Evolutionary conservation across 2,888 invertebrate species (phyloP).

Genomic region (Hypercompe scribonia): DNA sequence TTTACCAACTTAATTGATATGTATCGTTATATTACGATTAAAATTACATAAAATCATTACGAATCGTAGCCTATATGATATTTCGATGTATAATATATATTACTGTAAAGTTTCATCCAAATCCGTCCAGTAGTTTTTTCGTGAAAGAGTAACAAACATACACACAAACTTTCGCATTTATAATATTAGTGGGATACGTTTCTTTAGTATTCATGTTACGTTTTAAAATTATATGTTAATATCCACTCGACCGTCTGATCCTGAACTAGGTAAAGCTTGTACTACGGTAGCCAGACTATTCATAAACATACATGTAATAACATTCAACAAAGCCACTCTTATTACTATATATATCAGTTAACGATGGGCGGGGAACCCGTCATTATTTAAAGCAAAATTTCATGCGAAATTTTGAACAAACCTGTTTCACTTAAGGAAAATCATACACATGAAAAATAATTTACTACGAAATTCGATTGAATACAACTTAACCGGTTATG

Average conservation of each 20-base stretch:
- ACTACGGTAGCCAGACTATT: no score
- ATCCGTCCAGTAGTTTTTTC: no score
- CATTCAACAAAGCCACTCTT: constrained; percentile 1
- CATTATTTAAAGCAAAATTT: constrained; percentile 13
- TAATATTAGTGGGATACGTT: no score
- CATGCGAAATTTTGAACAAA: not conserved
- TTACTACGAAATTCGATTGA: not conserved
- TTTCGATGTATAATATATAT: no score
- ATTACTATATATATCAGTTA: not conserved
- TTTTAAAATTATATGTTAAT: not conserved
- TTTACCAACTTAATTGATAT: no score
- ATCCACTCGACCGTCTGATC: not conserved
- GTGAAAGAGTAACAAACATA: no score
- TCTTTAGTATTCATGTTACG: not conserved
- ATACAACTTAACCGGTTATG: not conserved
- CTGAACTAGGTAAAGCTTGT: not conserved
- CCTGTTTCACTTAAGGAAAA: constrained; percentile 18
- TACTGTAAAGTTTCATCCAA: no score
- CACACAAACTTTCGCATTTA: no score
- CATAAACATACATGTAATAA: not conserved
- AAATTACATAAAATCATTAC: no score
- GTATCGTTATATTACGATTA: no score
- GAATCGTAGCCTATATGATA: no score
- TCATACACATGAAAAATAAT: not conserved
- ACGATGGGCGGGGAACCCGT: constrained; percentile 13